Evolutionary conservation across 2,113 vertebrate species (phyloP).

Genomic region (Ifrita kowaldi): DNA sequence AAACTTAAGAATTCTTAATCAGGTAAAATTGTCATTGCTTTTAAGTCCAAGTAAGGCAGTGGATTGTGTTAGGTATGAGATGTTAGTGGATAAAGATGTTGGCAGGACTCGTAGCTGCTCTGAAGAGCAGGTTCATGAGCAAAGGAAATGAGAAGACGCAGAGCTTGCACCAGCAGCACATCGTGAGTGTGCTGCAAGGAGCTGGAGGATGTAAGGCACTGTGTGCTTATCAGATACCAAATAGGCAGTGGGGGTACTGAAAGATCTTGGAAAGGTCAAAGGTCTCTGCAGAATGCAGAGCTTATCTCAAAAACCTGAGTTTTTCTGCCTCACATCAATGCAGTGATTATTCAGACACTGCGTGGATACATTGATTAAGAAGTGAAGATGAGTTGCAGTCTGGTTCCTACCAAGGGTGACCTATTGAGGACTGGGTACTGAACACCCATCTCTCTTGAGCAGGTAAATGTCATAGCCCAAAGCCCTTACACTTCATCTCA

Average conservation of each 20-base stretch:
- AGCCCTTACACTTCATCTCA: neutral
- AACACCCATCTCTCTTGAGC: neutral
- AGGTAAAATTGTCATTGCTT: slow-evolving; percentile 42
- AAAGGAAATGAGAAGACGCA: neutral
- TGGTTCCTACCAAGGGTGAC: neutral
- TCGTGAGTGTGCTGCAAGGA: neutral
- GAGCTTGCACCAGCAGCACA: neutral
- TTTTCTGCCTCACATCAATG: neutral
- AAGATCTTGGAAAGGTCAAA: neutral
- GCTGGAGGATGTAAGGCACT: neutral
- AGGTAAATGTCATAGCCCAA: neutral
- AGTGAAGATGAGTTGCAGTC: neutral
- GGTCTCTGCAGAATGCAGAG: neutral
- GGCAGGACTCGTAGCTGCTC: neutral
- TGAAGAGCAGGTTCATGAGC: neutral
- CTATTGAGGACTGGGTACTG: neutral
- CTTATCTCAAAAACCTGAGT: neutral
- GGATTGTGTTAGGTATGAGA: neutral
- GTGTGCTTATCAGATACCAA: neutral
- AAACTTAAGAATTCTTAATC: slow-evolving; percentile 21
- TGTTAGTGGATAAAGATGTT: slow-evolving; percentile 8
- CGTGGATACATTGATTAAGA: neutral
- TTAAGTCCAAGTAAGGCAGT: slow-evolving; percentile 31
- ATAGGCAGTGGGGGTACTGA: neutral
- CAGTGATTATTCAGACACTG: neutral